These are phyloP conservation scores for Muricea muricata DNA, from an alignment of 92 coral and sea anemone genomes.

Conservation along the genomic window DNA sequence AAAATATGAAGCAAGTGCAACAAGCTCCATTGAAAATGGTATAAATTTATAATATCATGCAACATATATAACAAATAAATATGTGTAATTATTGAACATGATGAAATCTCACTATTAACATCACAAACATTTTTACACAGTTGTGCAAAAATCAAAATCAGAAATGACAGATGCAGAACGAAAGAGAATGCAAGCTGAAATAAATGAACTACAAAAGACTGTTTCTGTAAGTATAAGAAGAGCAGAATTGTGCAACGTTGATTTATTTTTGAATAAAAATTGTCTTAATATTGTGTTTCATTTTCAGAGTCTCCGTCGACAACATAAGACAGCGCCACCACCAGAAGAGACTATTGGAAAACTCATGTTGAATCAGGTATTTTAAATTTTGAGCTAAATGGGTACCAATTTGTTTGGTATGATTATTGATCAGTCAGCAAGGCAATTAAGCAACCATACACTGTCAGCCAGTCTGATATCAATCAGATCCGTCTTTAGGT, in stretches of 20 bases:
- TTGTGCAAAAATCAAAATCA: constrained; percentile 48
- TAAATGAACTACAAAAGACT: constrained; percentile 63
- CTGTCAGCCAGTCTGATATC: background rate
- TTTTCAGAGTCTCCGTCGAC: constrained; percentile 66
- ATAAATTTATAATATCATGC: background rate
- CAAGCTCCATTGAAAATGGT: constrained; percentile 46
- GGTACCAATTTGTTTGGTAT: too few species aligned
- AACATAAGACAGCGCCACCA: constrained; percentile 62
- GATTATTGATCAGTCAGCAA: background rate
- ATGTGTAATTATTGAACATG: too few species aligned
- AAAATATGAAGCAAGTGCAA: constrained; percentile 34
- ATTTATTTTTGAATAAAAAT: too few species aligned
- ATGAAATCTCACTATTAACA: too few species aligned
- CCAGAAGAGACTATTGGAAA: constrained; percentile 74
- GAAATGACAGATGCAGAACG: constrained; percentile 68
- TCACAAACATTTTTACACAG: background rate
- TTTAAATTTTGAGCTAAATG: background rate
- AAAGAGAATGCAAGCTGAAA: constrained; percentile 75
- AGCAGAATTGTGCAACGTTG: too few species aligned
- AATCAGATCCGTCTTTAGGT: too few species aligned
- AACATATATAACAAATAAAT: too few species aligned
- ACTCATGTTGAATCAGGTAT: constrained; percentile 81
- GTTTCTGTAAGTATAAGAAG: constrained; percentile 62
- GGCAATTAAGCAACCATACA: background rate
- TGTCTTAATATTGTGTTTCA: too few species aligned